Evolutionary conservation across 1,140 invertebrate species (phyloP).

Genomic region (Cheumatopsyche charites): DNA sequence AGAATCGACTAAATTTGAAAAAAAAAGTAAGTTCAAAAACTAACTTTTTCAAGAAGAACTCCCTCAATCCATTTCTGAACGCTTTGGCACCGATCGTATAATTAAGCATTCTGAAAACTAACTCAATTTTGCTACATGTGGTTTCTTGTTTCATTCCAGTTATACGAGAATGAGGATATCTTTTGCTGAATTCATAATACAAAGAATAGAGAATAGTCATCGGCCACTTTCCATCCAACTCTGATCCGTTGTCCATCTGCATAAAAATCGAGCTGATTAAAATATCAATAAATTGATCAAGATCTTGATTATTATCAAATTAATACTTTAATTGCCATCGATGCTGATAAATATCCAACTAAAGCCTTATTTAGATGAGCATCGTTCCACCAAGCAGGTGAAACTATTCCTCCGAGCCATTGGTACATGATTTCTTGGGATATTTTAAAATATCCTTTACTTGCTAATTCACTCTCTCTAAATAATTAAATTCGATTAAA

Average conservation of each 20-base stretch:
- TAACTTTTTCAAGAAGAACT: slow-evolving; percentile 70
- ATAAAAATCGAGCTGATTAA: slow-evolving; percentile 40
- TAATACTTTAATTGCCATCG: slow-evolving; percentile 68
- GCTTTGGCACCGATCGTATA: slow-evolving; percentile 80
- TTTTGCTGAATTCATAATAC: slow-evolving; percentile 77
- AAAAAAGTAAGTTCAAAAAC: slow-evolving; percentile 1
- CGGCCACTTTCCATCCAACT: slow-evolving; percentile 76
- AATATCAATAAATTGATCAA: slow-evolving; percentile 18
- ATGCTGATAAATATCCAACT: slow-evolving; percentile 73
- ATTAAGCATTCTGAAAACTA: slow-evolving; percentile 93
- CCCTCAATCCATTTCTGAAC: slow-evolving; percentile 77
- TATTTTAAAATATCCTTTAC: slow-evolving; percentile 65
- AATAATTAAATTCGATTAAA: slow-evolving; percentile 37
- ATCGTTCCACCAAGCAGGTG: slow-evolving; percentile 74
- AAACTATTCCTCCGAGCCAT: slow-evolving; percentile 76
- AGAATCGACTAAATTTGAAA: neutral
- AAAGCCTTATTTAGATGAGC: slow-evolving; percentile 74
- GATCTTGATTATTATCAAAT: neutral
- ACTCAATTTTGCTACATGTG: slow-evolving; percentile 74
- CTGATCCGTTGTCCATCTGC: slow-evolving; percentile 68
- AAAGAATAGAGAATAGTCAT: slow-evolving; percentile 76
- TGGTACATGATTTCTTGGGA: slow-evolving; percentile 73
- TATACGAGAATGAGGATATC: slow-evolving; percentile 72
- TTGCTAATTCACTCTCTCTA: slow-evolving; percentile 73
- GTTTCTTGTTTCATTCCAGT: slow-evolving; percentile 76